Percentiles rank a stretch among this genome's conserved stretches.
phyloP scores from a whole-genome alignment of 1,140 invertebrate genomes.

The Oreohelix idahoensis region DNA sequence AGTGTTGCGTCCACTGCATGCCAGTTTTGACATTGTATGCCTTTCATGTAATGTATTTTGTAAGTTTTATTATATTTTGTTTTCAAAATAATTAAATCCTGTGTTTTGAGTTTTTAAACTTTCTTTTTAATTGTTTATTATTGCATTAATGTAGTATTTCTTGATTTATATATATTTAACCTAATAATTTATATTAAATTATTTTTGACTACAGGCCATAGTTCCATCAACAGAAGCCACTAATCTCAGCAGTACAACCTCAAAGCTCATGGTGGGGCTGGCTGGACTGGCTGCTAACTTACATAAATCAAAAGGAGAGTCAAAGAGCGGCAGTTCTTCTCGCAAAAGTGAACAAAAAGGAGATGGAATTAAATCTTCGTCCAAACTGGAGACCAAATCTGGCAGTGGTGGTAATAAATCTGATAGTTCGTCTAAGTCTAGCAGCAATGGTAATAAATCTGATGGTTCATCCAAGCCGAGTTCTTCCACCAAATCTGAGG shows the following conservation, averaged over 20 bases:
- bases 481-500: background rate
- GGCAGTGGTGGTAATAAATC: constrained; percentile 35
- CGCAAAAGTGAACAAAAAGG: constrained; percentile 48
- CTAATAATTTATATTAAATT: too few relatives aligned
- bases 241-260: constrained; percentile 33
- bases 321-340: constrained; percentile 54
- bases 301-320: constrained; percentile 53
- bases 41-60: too few relatives aligned
- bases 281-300: constrained; percentile 73
- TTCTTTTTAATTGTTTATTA: too few relatives aligned
- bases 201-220: constrained; percentile 12
- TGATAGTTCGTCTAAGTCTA: background rate
- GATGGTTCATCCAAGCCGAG: background rate
- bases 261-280: constrained; percentile 71
- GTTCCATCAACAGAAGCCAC: constrained; percentile 38
- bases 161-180: too few relatives aligned
- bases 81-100: too few relatives aligned
- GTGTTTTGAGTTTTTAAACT: too few relatives aligned
- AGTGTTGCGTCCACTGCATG: too few relatives aligned
- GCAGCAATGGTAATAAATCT: background rate
- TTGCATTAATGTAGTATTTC: too few relatives aligned
- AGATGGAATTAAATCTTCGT: constrained; percentile 41
- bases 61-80: too few relatives aligned
- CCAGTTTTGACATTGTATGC: too few relatives aligned
- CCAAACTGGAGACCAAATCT: constrained; percentile 39